Conservation (phyloP, 2,888 invertebrate genomes). For the Phlogophora meticulosa region DNA sequence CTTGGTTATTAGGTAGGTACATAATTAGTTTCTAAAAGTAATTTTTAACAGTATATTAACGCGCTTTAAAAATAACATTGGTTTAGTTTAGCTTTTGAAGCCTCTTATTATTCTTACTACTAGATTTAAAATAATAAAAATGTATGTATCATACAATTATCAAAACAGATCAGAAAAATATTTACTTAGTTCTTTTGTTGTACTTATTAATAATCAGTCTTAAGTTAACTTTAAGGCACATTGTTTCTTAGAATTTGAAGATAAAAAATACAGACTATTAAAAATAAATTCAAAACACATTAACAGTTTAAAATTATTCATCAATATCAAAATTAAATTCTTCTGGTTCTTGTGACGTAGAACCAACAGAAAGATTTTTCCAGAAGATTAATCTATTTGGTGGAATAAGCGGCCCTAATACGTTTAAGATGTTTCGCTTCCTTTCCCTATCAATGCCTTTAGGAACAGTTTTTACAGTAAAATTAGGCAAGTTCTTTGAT, state of each 20-base stretch:
- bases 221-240: conserved; percentile 42
- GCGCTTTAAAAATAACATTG: too few relatives aligned
- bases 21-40: too few relatives aligned
- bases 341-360: conserved; percentile 41
- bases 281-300: conserved; percentile 25
- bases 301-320: conserved; percentile 35
- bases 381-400: conserved; percentile 46
- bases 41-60: too few relatives aligned
- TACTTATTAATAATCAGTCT: conserved; percentile 37
- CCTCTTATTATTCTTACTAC: too few relatives aligned
- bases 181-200: conserved; percentile 36
- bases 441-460: conserved; percentile 40
- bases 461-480: conserved; percentile 42
- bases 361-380: conserved; percentile 46
- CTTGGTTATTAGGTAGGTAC: too few relatives aligned
- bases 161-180: conserved; percentile 37
- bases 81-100: too few relatives aligned
- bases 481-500: conserved; percentile 42
- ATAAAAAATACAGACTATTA: conserved; percentile 42
- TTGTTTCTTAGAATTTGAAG: conserved; percentile 38
- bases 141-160: conserved; percentile 42
- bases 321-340: conserved; percentile 39
- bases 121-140: conserved; percentile 43
- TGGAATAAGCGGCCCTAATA: conserved; percentile 47
- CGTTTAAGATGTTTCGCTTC: conserved; percentile 42